These are phyloP conservation scores for Gouania willdenowi DNA, from an alignment of 2,797 vertebrate genomes.

Conservation along the genomic window DNA sequence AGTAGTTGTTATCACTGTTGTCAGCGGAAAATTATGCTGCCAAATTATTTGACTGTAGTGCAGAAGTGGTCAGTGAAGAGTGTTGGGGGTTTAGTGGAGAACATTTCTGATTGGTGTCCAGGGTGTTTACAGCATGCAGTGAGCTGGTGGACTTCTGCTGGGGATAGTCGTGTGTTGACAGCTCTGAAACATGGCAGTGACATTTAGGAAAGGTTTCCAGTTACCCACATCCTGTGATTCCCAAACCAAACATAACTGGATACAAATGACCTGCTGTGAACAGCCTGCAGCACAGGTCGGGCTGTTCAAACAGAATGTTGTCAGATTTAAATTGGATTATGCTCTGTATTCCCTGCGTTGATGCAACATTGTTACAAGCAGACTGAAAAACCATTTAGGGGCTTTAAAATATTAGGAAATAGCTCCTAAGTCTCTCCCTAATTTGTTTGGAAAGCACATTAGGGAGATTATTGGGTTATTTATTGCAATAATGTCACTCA, in stretches of 20 bases:
- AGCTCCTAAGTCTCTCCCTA: no score
- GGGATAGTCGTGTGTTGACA: conserved; percentile 58
- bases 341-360: no score
- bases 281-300: conserved; percentile 12
- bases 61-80: conserved; percentile 27
- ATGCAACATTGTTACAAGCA: no score
- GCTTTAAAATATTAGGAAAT: no score
- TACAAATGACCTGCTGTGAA: conserved; percentile 38
- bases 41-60: conserved; percentile 21
- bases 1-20: no score
- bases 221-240: conserved; percentile 58
- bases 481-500: no score
- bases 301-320: conserved; percentile 3
- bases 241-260: conserved; percentile 42
- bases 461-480: no score
- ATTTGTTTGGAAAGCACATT: no score
- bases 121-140: conserved; percentile 20
- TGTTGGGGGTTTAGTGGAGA: conserved; percentile 33
- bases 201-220: conserved; percentile 68
- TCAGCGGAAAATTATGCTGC: no score
- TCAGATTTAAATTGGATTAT: background rate
- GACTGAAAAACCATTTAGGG: no score
- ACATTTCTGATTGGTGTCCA: conserved; percentile 25
- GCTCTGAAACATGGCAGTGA: conserved; percentile 63
- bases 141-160: conserved; percentile 35